Evolutionary conservation across 2,113 vertebrate genomes (phyloP).

Genomic region (Ranitomeya variabilis): DNA sequence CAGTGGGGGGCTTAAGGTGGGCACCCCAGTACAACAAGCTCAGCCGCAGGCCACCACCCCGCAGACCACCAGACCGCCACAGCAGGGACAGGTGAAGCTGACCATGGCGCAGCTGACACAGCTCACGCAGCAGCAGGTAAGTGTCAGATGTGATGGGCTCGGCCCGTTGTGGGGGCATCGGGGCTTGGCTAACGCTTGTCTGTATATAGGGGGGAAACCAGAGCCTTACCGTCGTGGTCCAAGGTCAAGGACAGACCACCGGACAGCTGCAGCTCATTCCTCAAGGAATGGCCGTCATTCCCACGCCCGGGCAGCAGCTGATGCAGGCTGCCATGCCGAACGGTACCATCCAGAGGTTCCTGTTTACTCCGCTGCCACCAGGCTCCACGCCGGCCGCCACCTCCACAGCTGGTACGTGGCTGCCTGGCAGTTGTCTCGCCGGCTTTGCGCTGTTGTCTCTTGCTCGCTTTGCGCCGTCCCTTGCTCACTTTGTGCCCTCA

Average conservation of each 20-base stretch:
- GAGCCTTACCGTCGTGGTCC: conserved; percentile 95
- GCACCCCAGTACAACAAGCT: conserved; percentile 64
- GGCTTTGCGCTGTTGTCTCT: too few species aligned
- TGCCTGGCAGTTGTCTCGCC: too few species aligned
- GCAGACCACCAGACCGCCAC: conserved; percentile 79
- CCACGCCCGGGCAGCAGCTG: conserved; percentile 92
- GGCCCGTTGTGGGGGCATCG: too few species aligned
- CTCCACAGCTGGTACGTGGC: conserved; percentile 80
- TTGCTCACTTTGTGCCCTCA: too few species aligned
- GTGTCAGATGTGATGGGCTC: not conserved
- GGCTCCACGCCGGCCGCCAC: conserved; percentile 73
- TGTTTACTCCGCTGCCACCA: conserved; percentile 89
- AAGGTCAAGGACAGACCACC: conserved; percentile 97
- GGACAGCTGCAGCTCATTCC: conserved; percentile 97
- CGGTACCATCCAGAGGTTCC: conserved; percentile 94
- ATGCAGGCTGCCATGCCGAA: conserved; percentile 99
- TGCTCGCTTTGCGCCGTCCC: too few species aligned
- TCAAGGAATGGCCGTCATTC: conserved; percentile 92
- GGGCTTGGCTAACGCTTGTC: not conserved
- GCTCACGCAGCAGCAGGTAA: conserved; percentile 94
- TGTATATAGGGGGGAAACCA: conserved; percentile 85
- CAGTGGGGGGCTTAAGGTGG: conserved; percentile 71
- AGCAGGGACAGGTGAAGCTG: conserved; percentile 97
- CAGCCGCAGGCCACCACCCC: conserved; percentile 67
- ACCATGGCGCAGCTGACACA: conserved; percentile 97